Conservation (phyloP, 2,888 invertebrate genomes). For the Plutella xylostella region DNA sequence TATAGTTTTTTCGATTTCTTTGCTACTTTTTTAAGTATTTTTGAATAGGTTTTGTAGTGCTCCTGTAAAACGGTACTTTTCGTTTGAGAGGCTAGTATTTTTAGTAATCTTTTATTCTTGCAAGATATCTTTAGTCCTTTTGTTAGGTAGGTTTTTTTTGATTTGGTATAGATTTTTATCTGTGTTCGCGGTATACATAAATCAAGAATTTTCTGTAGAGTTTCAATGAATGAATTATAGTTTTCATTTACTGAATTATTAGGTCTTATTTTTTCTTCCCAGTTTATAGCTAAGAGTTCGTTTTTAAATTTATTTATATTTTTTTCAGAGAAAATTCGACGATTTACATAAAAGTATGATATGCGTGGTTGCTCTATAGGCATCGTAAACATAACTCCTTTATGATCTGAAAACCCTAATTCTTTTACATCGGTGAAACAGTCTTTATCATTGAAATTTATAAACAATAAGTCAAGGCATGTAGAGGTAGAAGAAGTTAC, state of each 20-base stretch:
- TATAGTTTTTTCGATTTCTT: no score
- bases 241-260: not conserved
- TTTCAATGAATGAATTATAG: not conserved
- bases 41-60: no score
- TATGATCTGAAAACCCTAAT: not conserved
- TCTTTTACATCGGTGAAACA: not conserved
- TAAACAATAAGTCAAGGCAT: constrained; percentile 1
- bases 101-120: not conserved
- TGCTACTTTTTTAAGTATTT: no score
- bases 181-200: not conserved
- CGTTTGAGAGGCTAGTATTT: not conserved
- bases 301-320: not conserved
- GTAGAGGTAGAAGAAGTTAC: not conserved
- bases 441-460: not conserved
- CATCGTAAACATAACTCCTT: not conserved
- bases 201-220: not conserved
- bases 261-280: not conserved
- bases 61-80: not conserved
- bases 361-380: not conserved
- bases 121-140: not conserved
- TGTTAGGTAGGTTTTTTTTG: not conserved
- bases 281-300: not conserved
- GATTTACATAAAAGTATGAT: not conserved
- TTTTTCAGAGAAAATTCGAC: not conserved
- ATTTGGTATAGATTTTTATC: not conserved